Base-by-base conservation (phyloP, 1,140 invertebrate genomes). In the Batillaria attramentaria region DNA sequence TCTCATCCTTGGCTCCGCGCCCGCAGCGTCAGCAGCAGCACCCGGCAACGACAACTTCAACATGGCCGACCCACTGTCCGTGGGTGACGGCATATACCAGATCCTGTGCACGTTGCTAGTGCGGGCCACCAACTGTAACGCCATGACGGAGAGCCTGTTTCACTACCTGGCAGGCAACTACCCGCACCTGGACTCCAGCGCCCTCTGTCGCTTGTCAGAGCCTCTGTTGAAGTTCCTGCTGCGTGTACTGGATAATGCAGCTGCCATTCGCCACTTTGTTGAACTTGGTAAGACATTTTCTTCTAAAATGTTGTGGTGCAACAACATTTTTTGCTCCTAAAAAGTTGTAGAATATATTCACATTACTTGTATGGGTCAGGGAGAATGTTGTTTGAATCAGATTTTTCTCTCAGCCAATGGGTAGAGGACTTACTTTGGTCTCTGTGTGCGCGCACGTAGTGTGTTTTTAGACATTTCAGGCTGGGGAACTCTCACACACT, bases 21-120 rank as follows among this genome's bases (percentile, higher is more conserved):
- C 73, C 24, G 4, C 16, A 13, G 60, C 73, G 4, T 75, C 73
- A 33, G 35, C 33, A 18, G 18, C n/a, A 2, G n/a, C 16, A 33
- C 39, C 50, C 50, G 18, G 54, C 73, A 75, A 62, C 57, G 54
- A 75, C 54, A 75, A 62, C 37, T 42, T 75, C 35, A 75, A 75
- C 73, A 75, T 75, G 57, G 73, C 54, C 3, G 73, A 84, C 42
- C 92, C 94, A 1, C 89, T 94, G 28, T 95, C 95, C 0, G 94
- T 97, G 60, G 94, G 95, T 2, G 96, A 97, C 88, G 95, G 95
- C 13, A 94, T 97, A 2, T 97, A 96, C 83, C 94, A 95, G 88
- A 92, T 97, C 70, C 92, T 97, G 24, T 93, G 94, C 1, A 94
- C 94, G 0, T 90, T 97, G 33, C 94, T 94, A 18, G 92, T 93